Base-by-base conservation (phyloP, 2,797 vertebrate genomes). In the Apogon hyalosoma region DNA sequence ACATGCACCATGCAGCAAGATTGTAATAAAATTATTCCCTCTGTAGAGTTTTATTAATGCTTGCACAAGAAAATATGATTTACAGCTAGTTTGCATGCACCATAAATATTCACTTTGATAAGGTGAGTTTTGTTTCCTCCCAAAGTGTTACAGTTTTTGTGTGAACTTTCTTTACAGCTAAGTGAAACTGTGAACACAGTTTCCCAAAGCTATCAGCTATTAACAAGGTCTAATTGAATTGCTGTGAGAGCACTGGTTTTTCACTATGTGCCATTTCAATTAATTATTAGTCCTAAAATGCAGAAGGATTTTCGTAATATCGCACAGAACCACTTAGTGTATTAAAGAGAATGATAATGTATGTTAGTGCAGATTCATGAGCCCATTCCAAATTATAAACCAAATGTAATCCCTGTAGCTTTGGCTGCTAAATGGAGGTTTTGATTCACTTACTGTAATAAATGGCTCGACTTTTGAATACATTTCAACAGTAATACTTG, bases 191-290 rank as follows among this genome's bases (percentile, higher is more conserved):
- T 87, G 89, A 92, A 83, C 88, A 90, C 87, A 87, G 80, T 88
- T 88, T 93, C 90, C 84, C 90, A 85, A 82, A 91, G 91, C 90
- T 92, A 91, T 90, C 86, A 88, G 89, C 92, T 85, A 89, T 90
- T 92, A 93, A 93, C 88, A 88, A 75, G 89, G 62, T 80, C 84
- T 92, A 93, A 94, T 94, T 95, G 92, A 94, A 93, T 93, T 92
- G 90, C 90, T 83, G 85, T 75, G 87, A 90, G 86, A 92, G 89
- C 88, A 76, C 80, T 91, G 88, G 63, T 87, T 93, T 90, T 94
- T 92, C 90, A 92, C 91, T 76, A 83, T 90, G 90, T 90, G 84
- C 89, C 85, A 88, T 91, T 93, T 90, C 91, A 93, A 93, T 94
- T 93, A 93, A 93, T 92, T 89, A 92, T 94, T 92, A 90, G 84